These are phyloP conservation scores for Hemiprocne comata DNA, from an alignment of 2,113 vertebrate species.

Conservation along the genomic window DNA sequence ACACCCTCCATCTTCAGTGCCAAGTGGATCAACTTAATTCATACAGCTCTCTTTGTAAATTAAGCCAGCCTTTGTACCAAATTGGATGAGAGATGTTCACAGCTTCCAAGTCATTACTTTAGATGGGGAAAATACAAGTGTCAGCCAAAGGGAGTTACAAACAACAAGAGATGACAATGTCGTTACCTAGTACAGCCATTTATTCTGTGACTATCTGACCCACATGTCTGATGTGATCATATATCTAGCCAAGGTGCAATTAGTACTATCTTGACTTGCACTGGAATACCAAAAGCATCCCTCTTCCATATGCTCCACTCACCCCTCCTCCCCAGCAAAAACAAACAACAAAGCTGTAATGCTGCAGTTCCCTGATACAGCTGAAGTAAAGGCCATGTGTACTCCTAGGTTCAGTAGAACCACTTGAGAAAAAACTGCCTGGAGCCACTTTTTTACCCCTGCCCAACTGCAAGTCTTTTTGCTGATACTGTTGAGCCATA, in stretches of 20 bases:
- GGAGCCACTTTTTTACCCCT: not conserved
- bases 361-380: not conserved
- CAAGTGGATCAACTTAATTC: not conserved
- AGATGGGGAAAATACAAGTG: not conserved
- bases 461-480: not conserved
- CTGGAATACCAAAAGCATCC: not conserved
- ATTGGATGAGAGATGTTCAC: not conserved
- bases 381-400: not conserved
- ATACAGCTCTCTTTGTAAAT: not conserved
- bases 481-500: not conserved
- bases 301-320: not conserved
- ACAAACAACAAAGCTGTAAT: not conserved
- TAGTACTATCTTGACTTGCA: not conserved
- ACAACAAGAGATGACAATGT: not conserved
- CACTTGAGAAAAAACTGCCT: not conserved
- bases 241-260: not conserved
- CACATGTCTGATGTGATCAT: not conserved
- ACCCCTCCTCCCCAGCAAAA: not conserved
- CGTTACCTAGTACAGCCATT: not conserved
- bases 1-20: not conserved
- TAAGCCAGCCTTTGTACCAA: not conserved
- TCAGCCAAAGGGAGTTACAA: not conserved
- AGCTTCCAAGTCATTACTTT: not conserved
- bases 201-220: not conserved
- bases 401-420: accelerated